Base-by-base conservation (phyloP, 2,113 vertebrate genomes). In the Tychaedon coryphoeus region DNA sequence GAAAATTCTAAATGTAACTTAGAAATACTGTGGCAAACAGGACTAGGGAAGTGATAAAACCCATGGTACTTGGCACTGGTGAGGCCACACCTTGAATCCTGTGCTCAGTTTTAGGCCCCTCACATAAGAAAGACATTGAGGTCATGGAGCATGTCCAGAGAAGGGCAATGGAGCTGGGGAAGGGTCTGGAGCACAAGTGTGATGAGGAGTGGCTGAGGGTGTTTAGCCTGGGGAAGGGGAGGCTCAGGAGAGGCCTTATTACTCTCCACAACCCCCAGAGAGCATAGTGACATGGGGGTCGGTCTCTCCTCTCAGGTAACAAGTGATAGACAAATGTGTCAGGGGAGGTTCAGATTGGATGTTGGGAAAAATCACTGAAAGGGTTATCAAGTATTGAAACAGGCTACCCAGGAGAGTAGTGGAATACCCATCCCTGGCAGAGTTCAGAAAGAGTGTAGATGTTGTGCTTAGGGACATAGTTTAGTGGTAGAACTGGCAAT, bases 281-380 rank as follows among this genome's bases (percentile, higher is more conserved):
- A 34, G 15, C 40, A 42, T 4, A 33, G 50, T 0, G 0, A 58
- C 31, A 10, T 18, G 17, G 6, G 14, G 9, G 14, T 12, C 51
- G 40, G 42, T 10, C 26, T 43, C 75, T 36, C 56, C 34, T 64
- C 67, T 10, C 26, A 33, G 25, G 14, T 28, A 50, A 28, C 12
- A 43, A 50, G 43, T 43, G 22, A 65, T 5, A 48, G 34, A 65
- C 42, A 51, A 23, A 31, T 17, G 26, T 23, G 5, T 33, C 67
- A 51, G 19, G 12, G 60, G 6, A 45, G 3, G 12, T 45, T 81
- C 40, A 51, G 45, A 29, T 4, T 14, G 19, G 23, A 38, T 12
- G 13, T 6, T 11, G 13, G 33, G 38, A n/a, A 73, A 66, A n/a
- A 58, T 8, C 14, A 33, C 26, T 80, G 58, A 43, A 65, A 73